A percentile compares a stretch with the other conserved stretches of the same genome.
Conservation (phyloP, 2,888 invertebrate species). For the Stramonita haemastoma region DNA sequence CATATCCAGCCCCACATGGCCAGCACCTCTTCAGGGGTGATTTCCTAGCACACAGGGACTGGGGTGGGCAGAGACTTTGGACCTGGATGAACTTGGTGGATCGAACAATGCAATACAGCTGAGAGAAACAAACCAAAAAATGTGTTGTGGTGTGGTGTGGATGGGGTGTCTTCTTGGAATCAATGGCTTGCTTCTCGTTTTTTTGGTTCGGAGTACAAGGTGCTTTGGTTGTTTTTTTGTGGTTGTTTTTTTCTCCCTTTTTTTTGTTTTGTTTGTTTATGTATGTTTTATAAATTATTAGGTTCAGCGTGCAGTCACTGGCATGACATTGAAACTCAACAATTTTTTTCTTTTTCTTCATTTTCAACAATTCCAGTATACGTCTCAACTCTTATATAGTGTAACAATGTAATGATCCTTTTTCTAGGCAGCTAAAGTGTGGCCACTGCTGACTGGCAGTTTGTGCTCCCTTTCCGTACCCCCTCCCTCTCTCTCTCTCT, state of each 20-base stretch:
- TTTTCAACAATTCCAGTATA: slow-evolving; percentile 21
- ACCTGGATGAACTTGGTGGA: background rate
- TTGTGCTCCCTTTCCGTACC: background rate
- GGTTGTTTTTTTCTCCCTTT: no score
- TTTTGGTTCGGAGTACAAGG: background rate
- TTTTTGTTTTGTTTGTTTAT: no score
- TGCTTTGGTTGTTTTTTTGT: background rate
- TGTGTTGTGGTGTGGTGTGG: background rate
- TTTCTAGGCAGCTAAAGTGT: background rate
- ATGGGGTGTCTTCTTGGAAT: background rate
- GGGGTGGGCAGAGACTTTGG: background rate
- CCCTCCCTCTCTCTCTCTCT: background rate
- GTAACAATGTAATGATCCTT: background rate
- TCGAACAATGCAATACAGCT: slow-evolving; percentile 3
- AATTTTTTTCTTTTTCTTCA: background rate
- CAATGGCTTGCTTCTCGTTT: background rate
- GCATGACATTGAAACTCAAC: background rate
- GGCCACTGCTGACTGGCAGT: slow-evolving; percentile 17
- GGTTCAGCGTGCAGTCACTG: background rate
- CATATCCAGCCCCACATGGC: slow-evolving; percentile 57
- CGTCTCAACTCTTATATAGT: background rate
- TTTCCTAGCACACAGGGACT: slow-evolving; percentile 48
- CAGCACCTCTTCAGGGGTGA: slow-evolving; percentile 53
- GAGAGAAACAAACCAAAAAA: background rate
- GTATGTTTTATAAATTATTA: background rate